Percentiles rank a stretch among this genome's conserved stretches.
These are phyloP conservation scores for Gyps fulvus DNA, from an alignment of 2,113 vertebrate genomes.

Conservation along the genomic window DNA sequence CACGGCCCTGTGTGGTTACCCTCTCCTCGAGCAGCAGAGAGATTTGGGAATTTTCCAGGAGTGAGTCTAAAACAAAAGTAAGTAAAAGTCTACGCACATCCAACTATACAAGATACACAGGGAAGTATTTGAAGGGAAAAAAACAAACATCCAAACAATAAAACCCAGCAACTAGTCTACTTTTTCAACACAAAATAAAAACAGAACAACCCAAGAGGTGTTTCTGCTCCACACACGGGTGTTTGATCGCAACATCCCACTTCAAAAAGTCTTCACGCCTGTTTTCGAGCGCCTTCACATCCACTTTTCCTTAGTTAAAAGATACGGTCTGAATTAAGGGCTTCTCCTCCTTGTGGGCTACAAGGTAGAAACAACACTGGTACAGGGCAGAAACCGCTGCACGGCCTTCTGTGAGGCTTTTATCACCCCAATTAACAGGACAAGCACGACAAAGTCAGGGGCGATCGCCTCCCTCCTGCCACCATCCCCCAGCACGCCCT, in stretches of 20 bases:
- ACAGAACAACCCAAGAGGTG: not conserved
- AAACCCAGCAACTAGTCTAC: not conserved
- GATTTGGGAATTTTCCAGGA: not conserved
- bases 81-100: not conserved
- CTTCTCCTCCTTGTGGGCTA: rapidly evolving
- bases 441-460: not conserved
- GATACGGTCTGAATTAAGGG: rapidly evolving
- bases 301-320: not conserved
- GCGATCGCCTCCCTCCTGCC: not conserved
- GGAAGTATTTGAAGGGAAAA: not conserved
- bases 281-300: not conserved
- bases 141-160: not conserved
- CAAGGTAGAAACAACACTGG: rapidly evolving
- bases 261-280: not conserved
- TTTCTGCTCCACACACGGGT: not conserved
- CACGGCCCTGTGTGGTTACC: rapidly evolving
- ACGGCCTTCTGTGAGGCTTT: not conserved
- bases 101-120: not conserved
- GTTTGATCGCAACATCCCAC: rapidly evolving
- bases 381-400: not conserved
- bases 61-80: not conserved
- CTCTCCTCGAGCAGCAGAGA: rapidly evolving
- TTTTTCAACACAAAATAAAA: not conserved
- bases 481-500: not conserved
- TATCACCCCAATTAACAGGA: not conserved